Conservation (phyloP, 2,888 invertebrate genomes). For the Hemaris fuciformis region DNA sequence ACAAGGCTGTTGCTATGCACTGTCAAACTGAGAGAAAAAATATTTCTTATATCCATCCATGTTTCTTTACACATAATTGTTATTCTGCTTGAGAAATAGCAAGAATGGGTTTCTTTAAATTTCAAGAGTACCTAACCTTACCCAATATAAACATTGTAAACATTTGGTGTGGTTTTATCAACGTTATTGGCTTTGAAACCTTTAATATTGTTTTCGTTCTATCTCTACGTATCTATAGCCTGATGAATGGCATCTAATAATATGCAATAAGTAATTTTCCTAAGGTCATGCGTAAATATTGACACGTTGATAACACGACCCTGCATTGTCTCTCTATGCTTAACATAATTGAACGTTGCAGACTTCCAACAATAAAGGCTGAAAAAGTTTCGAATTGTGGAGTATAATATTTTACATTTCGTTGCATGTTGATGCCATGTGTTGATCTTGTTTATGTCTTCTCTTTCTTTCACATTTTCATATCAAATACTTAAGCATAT, state of each 20-base stretch:
- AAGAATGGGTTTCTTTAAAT: too few species aligned
- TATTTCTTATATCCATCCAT: too few species aligned
- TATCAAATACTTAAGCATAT: too few species aligned
- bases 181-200: background rate
- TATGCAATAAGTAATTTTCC: slow-evolving; percentile 43
- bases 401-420: background rate
- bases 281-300: slow-evolving; percentile 65
- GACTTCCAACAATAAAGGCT: background rate
- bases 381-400: background rate
- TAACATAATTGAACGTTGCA: background rate
- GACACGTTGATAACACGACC: slow-evolving; percentile 58
- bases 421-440: background rate
- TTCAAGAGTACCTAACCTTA: background rate
- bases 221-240: slow-evolving; percentile 1
- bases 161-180: background rate
- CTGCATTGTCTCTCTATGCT: slow-evolving; percentile 54
- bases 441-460: too few species aligned
- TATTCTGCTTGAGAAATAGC: too few species aligned
- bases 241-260: slow-evolving; percentile 21
- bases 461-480: too few species aligned
- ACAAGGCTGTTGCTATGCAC: background rate
- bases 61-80: too few species aligned
- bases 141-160: background rate
- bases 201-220: background rate
- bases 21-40: too few species aligned